phyloP scores from a whole-genome alignment of 2,888 invertebrate species.

The Ennomos fuscantarius region DNA sequence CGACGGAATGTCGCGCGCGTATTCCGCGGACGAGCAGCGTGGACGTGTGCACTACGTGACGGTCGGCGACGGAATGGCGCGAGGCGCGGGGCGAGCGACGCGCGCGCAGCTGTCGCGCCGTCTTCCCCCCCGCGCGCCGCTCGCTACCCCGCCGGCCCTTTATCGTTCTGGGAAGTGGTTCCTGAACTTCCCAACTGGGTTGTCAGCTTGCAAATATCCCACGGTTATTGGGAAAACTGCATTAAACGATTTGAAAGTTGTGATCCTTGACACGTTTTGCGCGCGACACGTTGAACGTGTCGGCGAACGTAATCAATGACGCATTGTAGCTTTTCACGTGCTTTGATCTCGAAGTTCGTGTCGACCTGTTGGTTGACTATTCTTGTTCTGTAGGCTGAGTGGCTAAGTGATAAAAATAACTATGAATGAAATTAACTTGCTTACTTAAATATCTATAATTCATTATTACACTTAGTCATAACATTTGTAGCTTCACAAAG shows the following conservation, averaged over 20 bases:
- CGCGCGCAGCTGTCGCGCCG: conserved; percentile 80
- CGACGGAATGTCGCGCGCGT: conserved; percentile 68
- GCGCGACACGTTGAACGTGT: conserved; percentile 49
- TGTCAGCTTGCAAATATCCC: conserved; percentile 60
- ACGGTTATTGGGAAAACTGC: conserved; percentile 51
- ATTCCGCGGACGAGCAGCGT: conserved; percentile 46
- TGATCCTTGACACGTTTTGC: conserved; percentile 71
- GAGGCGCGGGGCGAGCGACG: conserved; percentile 70
- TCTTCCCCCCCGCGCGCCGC: conserved; percentile 56
- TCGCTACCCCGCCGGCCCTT: conserved; percentile 67
- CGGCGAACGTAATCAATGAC: conserved; percentile 53
- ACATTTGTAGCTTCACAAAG: too few relatives aligned
- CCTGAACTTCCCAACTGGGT: conserved; percentile 82
- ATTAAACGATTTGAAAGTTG: conserved; percentile 63
- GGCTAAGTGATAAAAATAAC: not conserved
- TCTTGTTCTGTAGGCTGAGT: conserved; percentile 12
- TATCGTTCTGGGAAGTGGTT: conserved; percentile 85
- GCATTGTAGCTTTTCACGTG: conserved; percentile 62
- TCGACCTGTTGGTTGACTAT: conserved; percentile 9
- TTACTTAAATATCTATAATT: too few relatives aligned
- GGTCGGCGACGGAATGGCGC: conserved; percentile 67
- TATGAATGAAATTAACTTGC: conserved; percentile 10
- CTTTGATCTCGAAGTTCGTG: conserved; percentile 36
- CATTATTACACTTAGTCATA: too few relatives aligned
- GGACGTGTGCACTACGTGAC: conserved; percentile 54